These are phyloP conservation scores for Plagiodera versicolora DNA, from an alignment of 2,888 invertebrate genomes.

Conservation along the genomic window DNA sequence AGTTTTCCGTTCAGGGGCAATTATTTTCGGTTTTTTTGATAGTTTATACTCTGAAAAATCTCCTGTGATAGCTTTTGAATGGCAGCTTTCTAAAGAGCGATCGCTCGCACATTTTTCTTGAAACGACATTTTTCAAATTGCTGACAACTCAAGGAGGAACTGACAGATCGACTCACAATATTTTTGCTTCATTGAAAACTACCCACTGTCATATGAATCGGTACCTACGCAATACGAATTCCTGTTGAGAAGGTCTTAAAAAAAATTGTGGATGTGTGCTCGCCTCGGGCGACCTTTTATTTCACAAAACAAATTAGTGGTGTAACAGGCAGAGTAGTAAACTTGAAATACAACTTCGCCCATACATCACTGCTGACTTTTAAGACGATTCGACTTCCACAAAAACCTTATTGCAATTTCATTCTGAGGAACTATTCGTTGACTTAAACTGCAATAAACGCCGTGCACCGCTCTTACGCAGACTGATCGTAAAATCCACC, in stretches of 20 bases:
- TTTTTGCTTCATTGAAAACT: too few species aligned
- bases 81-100: too few species aligned
- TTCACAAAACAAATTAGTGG: constrained; percentile 40
- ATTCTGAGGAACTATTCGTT: constrained; percentile 40
- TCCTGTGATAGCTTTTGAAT: too few species aligned
- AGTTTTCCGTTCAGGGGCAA: too few species aligned
- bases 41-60: too few species aligned
- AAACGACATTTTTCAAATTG: too few species aligned
- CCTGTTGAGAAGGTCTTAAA: neutral
- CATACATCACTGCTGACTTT: constrained; percentile 46
- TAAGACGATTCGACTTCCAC: constrained; percentile 42
- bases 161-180: too few species aligned
- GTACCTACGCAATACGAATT: neutral
- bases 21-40: too few species aligned
- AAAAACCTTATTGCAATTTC: constrained; percentile 44
- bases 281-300: constrained; percentile 34
- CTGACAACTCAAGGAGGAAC: too few species aligned
- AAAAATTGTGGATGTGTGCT: constrained; percentile 21
- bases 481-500: constrained; percentile 28
- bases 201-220: too few species aligned
- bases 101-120: too few species aligned
- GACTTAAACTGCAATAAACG: constrained; percentile 43
- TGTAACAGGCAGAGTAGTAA: constrained; percentile 39
- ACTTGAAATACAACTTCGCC: constrained; percentile 43
- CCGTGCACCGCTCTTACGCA: constrained; percentile 44